A percentile compares a stretch with the other conserved stretches of the same genome.
phyloP scores from a whole-genome alignment of 1,140 invertebrate species.

The Diprion similis region DNA sequence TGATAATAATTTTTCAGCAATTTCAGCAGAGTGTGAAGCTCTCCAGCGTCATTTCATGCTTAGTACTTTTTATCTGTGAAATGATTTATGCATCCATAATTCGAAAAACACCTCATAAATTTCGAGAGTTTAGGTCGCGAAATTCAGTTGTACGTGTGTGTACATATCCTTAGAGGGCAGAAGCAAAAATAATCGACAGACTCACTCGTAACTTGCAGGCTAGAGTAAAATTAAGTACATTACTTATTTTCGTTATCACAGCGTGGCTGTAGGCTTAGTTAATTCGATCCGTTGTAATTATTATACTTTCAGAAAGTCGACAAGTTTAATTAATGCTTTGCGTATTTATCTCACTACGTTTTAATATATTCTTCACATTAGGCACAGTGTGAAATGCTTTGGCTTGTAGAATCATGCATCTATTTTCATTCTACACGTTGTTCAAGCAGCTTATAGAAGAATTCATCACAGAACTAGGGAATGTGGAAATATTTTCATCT shows the following conservation, averaged over 20 bases:
- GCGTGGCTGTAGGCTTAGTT: constrained; percentile 8
- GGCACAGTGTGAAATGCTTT: constrained; percentile 52
- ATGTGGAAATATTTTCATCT: constrained; percentile 77
- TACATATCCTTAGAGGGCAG: too few species aligned
- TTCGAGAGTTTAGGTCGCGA: too few species aligned
- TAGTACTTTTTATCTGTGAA: too few species aligned
- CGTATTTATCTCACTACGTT: background rate
- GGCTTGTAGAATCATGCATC: constrained; percentile 13
- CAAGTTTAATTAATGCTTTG: background rate
- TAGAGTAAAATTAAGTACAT: constrained; percentile 32
- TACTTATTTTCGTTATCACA: constrained; percentile 34
- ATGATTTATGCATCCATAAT: too few species aligned
- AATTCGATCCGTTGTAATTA: background rate
- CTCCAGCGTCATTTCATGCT: too few species aligned
- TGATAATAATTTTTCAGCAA: too few species aligned
- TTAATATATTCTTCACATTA: constrained; percentile 24
- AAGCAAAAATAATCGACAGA: too few species aligned
- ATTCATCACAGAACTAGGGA: constrained; percentile 63
- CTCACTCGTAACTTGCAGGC: background rate
- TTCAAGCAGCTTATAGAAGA: constrained; percentile 25
- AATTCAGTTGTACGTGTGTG: too few species aligned
- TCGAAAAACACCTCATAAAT: too few species aligned
- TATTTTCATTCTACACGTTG: constrained; percentile 26
- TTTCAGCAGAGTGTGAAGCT: too few species aligned
- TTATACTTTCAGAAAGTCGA: background rate